These are phyloP conservation scores for Ginglymostoma cirratum DNA, from an alignment of 2,113 vertebrate species.

Conservation along the genomic window DNA sequence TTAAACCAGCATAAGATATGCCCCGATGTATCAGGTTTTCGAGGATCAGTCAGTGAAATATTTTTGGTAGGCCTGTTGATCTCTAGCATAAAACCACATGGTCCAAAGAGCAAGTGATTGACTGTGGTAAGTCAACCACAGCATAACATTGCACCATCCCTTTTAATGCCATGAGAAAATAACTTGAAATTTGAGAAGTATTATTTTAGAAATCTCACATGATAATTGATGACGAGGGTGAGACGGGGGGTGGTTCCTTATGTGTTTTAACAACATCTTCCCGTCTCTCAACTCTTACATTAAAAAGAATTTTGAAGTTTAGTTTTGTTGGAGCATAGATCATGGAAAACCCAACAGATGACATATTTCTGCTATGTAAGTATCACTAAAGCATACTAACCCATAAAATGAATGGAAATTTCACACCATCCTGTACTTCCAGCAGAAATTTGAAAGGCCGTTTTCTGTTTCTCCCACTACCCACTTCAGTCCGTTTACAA, in stretches of 20 bases:
- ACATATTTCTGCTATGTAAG: not conserved
- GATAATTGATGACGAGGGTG: not conserved
- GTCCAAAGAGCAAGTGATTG: not conserved
- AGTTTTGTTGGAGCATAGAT: not conserved
- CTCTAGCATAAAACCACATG: not conserved
- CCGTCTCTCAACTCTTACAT: not conserved
- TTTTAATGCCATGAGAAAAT: not conserved
- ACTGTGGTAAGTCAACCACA: not conserved
- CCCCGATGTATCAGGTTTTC: not conserved
- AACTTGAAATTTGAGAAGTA: not conserved
- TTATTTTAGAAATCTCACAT: not conserved
- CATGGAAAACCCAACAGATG: not conserved
- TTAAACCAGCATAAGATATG: not conserved
- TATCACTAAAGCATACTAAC: not conserved
- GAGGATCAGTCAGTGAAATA: not conserved
- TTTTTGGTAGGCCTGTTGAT: not conserved
- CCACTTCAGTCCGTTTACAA: not conserved
- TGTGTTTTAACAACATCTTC: not conserved
- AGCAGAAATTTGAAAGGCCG: not conserved
- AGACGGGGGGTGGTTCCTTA: too few species aligned
- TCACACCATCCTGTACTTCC: not conserved
- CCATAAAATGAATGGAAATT: not conserved
- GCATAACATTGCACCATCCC: not conserved
- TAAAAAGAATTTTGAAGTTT: not conserved
- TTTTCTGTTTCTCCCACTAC: not conserved